These are phyloP conservation scores for Podarcis muralis DNA, from an alignment of 2,113 vertebrate species.

Conservation along the genomic window DNA sequence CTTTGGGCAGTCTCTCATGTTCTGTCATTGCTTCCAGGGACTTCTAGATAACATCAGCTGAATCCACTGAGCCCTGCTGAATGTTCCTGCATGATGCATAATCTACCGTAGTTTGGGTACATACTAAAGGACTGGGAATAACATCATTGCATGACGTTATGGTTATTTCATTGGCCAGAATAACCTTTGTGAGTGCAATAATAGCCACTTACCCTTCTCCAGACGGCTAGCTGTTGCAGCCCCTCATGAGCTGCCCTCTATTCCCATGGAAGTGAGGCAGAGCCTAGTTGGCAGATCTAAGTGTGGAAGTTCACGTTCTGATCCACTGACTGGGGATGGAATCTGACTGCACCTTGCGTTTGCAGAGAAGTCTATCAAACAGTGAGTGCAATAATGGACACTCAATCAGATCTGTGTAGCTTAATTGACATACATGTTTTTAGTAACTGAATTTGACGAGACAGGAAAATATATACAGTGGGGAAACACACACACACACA, in stretches of 20 bases:
- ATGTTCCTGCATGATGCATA: background rate
- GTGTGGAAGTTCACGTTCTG: too few species aligned
- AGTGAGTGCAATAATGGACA: background rate
- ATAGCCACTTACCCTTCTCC: background rate
- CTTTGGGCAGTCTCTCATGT: background rate
- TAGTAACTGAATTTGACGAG: background rate
- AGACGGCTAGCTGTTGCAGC: too few species aligned
- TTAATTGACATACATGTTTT: background rate
- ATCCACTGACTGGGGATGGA: too few species aligned
- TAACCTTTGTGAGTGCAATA: background rate
- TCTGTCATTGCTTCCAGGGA: background rate
- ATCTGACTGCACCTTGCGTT: too few species aligned
- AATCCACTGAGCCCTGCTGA: background rate
- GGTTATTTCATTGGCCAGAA: background rate
- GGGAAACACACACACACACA: too few species aligned
- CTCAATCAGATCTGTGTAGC: background rate
- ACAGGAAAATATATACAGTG: background rate
- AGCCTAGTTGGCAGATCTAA: too few species aligned
- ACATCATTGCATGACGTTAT: background rate
- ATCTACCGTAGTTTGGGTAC: background rate
- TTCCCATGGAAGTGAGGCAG: too few species aligned
- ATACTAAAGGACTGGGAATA: background rate
- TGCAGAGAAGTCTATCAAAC: too few species aligned
- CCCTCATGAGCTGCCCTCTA: too few species aligned
- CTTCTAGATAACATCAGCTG: background rate